A percentile compares a stretch with the other conserved stretches of the same genome.
These are phyloP conservation scores for Sinonovacula constricta DNA, from an alignment of 1,140 invertebrate genomes.

Conservation along the genomic window DNA sequence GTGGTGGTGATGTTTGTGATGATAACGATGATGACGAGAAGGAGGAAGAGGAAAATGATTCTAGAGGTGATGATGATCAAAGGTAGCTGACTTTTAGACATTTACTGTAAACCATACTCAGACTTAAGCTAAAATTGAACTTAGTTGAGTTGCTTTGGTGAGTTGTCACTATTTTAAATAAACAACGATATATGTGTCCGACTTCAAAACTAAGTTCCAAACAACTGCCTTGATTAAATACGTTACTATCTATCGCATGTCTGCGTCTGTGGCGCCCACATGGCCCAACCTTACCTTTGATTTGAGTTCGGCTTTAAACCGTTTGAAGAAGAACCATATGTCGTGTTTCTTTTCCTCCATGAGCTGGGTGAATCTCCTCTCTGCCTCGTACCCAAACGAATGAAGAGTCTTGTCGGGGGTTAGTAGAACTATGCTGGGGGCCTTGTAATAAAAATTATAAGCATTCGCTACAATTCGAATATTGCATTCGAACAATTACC, in stretches of 20 bases:
- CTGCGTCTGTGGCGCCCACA: too few relatives aligned
- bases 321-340: constrained; percentile 33
- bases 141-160: too few relatives aligned
- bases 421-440: constrained; percentile 31
- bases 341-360: constrained; percentile 38
- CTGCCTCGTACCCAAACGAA: constrained; percentile 46
- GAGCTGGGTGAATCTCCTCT: constrained; percentile 27
- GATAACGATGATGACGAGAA: neutral
- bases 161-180: too few relatives aligned
- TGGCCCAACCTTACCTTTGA: constrained; percentile 41
- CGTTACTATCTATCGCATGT: too few relatives aligned
- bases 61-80: neutral
- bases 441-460: neutral
- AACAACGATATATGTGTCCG: too few relatives aligned
- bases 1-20: neutral
- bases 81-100: too few relatives aligned
- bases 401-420: constrained; percentile 22
- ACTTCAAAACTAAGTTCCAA: too few relatives aligned
- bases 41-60: neutral
- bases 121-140: too few relatives aligned
- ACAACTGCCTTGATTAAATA: too few relatives aligned
- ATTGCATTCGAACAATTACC: neutral
- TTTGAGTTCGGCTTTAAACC: constrained; percentile 45
- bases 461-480: neutral
- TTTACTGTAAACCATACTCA: too few relatives aligned